These are phyloP conservation scores for Leptinotarsa peninsularis DNA, from an alignment of 2,888 invertebrate species.

Conservation along the genomic window DNA sequence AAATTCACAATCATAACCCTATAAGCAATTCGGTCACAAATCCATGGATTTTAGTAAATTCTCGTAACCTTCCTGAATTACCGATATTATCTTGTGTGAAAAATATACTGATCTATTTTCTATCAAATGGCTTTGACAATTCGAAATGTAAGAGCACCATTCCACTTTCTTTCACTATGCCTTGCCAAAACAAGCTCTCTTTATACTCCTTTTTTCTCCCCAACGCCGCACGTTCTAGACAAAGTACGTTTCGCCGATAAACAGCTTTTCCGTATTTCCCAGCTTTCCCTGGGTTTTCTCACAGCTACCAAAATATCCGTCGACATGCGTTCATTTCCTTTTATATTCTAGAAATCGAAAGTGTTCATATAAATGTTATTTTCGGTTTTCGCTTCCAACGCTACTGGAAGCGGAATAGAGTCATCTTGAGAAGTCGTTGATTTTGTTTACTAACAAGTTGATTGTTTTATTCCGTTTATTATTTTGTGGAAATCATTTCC, in stretches of 20 bases:
- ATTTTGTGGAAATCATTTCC: too few species aligned
- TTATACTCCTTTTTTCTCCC: slow-evolving; percentile 38
- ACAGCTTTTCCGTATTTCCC: slow-evolving; percentile 55
- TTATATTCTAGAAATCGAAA: slow-evolving; percentile 51
- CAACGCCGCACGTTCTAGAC: slow-evolving; percentile 33
- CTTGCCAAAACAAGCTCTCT: background rate
- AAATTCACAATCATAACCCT: too few species aligned
- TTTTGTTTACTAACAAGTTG: background rate
- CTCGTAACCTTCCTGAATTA: too few species aligned
- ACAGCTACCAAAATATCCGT: slow-evolving; percentile 52
- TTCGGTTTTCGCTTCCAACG: slow-evolving; percentile 10
- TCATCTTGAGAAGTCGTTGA: background rate
- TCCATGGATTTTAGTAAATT: too few species aligned
- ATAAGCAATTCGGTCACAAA: too few species aligned
- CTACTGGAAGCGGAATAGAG: background rate
- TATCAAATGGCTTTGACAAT: too few species aligned
- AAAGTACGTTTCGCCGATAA: slow-evolving; percentile 50
- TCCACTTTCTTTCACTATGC: background rate
- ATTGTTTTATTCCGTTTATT: background rate
- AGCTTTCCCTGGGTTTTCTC: slow-evolving; percentile 55
- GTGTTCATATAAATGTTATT: slow-evolving; percentile 51
- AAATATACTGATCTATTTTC: too few species aligned
- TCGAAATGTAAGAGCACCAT: background rate
- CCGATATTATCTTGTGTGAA: too few species aligned
- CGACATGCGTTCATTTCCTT: slow-evolving; percentile 55